Conservation (phyloP, 1,140 invertebrate genomes). For the Doryteuthis pealeii region DNA sequence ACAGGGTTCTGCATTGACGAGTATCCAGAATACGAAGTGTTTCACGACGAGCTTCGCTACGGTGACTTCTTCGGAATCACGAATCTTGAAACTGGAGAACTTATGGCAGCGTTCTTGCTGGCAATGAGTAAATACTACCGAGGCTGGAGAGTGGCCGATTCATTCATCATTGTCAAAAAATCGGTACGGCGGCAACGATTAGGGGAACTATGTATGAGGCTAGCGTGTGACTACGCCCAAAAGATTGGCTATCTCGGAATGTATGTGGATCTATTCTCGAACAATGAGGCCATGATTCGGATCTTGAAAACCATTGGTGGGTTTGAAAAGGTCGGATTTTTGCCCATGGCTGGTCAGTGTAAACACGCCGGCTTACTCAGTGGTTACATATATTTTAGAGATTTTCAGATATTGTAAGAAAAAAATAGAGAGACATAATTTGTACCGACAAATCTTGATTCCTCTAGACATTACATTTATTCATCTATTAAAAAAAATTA, state of each 20-base stretch:
- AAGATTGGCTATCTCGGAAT: conserved; percentile 36
- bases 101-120: conserved; percentile 41
- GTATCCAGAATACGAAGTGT: conserved; percentile 35
- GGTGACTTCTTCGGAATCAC: conserved; percentile 38
- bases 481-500: too few species aligned
- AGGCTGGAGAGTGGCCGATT: conserved; percentile 36
- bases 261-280: conserved; percentile 43
- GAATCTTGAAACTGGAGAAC: conserved; percentile 29
- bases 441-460: too few species aligned
- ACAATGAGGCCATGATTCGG: conserved; percentile 36
- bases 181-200: conserved; percentile 30
- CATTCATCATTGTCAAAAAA: conserved; percentile 36
- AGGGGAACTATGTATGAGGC: conserved; percentile 32
- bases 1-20: conserved; percentile 42
- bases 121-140: conserved; percentile 42
- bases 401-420: conserved; percentile 19
- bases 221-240: conserved; percentile 29
- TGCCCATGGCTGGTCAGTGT: conserved; percentile 39
- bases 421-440: too few species aligned
- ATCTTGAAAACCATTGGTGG: conserved; percentile 37
- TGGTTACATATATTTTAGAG: conserved; percentile 37
- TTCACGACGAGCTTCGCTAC: conserved; percentile 33
- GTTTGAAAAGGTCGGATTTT: conserved; percentile 35
- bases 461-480: too few species aligned
- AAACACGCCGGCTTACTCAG: conserved; percentile 33